Base-by-base conservation (phyloP, 2,797 vertebrate species). In the Anabas testudineus region DNA sequence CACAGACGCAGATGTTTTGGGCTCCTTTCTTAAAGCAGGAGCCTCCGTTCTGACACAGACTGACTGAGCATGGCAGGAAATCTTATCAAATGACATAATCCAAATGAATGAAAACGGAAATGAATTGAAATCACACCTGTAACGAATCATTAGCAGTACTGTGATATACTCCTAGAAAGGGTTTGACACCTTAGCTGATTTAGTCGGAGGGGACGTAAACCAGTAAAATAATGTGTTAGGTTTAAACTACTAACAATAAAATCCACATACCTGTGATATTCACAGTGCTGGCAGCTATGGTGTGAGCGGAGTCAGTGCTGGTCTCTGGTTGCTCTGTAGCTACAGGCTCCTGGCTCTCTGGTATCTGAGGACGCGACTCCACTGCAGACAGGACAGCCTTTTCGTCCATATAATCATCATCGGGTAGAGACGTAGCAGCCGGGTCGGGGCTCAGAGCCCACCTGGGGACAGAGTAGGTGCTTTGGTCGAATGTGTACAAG, bases 31-130 rank as follows among this genome's bases (percentile, higher is more conserved):
- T 78, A 52, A 92, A 96, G 84, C 97, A 99, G 45, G 95, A 95
- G 16, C 96, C 97, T 81, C 95, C 95, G 1, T 97, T 95, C 46
- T 90, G 92, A 89, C 97, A 99, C 0, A 77, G 65, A 84, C 1
- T 83, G 54, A 78, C 78, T 76, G 88, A 46, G 24, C 88, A 92
- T 0, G 70, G 81, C 49, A 64, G 42, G 0, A 88, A 80, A 57
- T 75, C 86, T 91, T 53, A 2, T 61, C 75, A 48, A 28, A 41
- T 7, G 15, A 58, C 16, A 48, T 21, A n/a, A 52, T 3, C 52
- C 19, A 55, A 16, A 47, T 1, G 10, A 5, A 34, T n/a, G n/a
- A n/a, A n/a, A n/a, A n/a, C n/a, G n/a, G n/a, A n/a, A n/a, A n/a
- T n/a, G n/a, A n/a, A n/a, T n/a, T n/a, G n/a, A n/a, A n/a, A n/a